Conservation (phyloP, 2,113 vertebrate species). For the Phasianus colchicus region DNA sequence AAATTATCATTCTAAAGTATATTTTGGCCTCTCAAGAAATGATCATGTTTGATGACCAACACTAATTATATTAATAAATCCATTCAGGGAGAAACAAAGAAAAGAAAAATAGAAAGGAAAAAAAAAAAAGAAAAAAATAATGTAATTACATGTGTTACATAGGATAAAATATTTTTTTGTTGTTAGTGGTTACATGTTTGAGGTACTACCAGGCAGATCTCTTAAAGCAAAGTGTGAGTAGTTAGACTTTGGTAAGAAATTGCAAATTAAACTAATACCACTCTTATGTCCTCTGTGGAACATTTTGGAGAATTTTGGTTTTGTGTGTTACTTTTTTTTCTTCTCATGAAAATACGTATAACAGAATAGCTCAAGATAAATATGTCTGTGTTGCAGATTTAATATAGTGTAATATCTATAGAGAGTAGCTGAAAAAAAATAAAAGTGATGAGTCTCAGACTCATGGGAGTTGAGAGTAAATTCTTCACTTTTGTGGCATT, state of each 20-base stretch:
- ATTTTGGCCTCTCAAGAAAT: slow-evolving; percentile 18
- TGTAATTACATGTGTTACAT: background rate
- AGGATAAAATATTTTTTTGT: background rate
- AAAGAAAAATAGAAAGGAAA: background rate
- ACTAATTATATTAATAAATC: background rate
- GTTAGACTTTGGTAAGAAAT: background rate
- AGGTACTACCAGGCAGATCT: background rate
- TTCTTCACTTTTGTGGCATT: slow-evolving; percentile 20
- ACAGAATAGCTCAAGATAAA: slow-evolving; percentile 21
- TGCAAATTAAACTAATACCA: background rate
- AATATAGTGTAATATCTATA: slow-evolving; percentile 10
- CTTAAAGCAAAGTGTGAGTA: background rate
- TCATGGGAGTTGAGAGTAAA: background rate
- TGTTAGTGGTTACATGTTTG: background rate
- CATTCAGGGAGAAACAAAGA: background rate
- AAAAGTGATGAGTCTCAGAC: background rate
- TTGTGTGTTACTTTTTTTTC: background rate
- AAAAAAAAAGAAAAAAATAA: background rate
- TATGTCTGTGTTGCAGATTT: slow-evolving; percentile 7
- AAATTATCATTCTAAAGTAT: slow-evolving; percentile 10
- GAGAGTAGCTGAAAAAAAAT: slow-evolving; percentile 40
- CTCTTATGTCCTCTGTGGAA: background rate
- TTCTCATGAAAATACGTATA: background rate
- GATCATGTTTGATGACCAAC: background rate
- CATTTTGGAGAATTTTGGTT: background rate